These are phyloP conservation scores for Chalcosyrphus nemorum DNA, from an alignment of 2,888 invertebrate species.

Conservation along the genomic window DNA sequence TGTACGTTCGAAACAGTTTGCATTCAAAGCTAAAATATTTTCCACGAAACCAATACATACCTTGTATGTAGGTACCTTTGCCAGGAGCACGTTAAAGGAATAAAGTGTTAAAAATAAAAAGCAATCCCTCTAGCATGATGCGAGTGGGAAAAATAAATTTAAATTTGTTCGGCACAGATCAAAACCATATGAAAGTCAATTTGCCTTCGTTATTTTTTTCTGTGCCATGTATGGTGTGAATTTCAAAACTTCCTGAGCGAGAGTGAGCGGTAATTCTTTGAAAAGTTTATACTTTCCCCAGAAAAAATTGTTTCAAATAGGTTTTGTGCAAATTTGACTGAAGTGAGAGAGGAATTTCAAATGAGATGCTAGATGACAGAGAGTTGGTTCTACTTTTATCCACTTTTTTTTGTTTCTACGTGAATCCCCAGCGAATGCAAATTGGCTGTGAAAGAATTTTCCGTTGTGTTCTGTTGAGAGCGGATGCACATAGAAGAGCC, in stretches of 20 bases:
- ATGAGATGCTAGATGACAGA: not conserved
- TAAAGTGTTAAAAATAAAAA: not conserved
- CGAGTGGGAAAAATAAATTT: slow-evolving; percentile 1
- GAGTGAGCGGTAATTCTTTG: not conserved
- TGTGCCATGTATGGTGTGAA: not conserved
- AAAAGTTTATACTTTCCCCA: not conserved
- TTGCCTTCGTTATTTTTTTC: not conserved
- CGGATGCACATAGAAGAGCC: not conserved
- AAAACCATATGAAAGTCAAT: slow-evolving; percentile 18
- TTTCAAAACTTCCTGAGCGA: not conserved
- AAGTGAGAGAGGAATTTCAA: slow-evolving; percentile 11
- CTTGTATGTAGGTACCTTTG: no score
- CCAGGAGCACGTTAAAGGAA: not conserved
- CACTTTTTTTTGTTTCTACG: not conserved
- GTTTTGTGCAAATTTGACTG: not conserved
- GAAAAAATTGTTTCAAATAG: slow-evolving; percentile 18
- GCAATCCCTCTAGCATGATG: not conserved
- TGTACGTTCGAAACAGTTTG: no score
- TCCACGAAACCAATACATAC: not conserved
- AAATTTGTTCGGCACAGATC: slow-evolving; percentile 13
- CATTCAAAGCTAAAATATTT: no score
- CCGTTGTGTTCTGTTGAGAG: no score
- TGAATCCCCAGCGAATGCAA: not conserved
- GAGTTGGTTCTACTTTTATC: not conserved
- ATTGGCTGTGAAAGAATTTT: slow-evolving; percentile 2